Evolutionary conservation across 2,888 invertebrate species (phyloP).

Genomic region (Spisula solida): DNA sequence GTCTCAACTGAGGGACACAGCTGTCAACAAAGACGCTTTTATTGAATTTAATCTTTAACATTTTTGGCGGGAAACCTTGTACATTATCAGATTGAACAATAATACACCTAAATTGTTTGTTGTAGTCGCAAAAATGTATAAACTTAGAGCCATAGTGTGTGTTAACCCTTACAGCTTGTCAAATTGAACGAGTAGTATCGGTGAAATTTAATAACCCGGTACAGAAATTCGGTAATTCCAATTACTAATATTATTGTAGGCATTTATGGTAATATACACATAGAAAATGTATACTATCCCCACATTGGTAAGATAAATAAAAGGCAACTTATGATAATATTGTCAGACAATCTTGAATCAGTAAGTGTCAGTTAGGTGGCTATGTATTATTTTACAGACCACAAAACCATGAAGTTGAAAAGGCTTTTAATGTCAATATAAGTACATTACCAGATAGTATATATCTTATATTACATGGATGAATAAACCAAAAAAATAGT

Average conservation of each 20-base stretch:
- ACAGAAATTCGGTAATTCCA: conserved; percentile 20
- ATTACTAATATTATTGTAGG: conserved; percentile 9
- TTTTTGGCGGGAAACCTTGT: conserved; percentile 39
- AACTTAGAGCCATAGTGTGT: conserved; percentile 2
- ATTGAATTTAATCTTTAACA: not conserved
- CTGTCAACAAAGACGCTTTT: conserved; percentile 24
- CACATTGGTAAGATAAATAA: conserved; percentile 29
- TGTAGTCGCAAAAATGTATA: not conserved
- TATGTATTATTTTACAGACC: not conserved
- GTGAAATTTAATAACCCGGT: conserved; percentile 31
- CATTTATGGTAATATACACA: not conserved
- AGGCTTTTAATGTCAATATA: conserved; percentile 31
- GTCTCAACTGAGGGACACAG: conserved; percentile 32
- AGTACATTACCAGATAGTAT: conserved; percentile 35
- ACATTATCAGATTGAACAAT: not conserved
- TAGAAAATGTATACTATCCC: not conserved
- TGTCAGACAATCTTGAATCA: conserved; percentile 37
- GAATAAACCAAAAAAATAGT: not conserved
- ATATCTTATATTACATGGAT: conserved; percentile 33
- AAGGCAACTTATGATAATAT: conserved; percentile 31
- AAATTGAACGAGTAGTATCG: not conserved
- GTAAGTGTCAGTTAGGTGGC: not conserved
- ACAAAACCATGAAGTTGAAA: not conserved
- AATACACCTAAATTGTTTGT: not conserved
- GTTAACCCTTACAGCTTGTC: not conserved